phyloP scores from a whole-genome alignment of 2,113 vertebrate species.

The Microtus pennsylvanicus region DNA sequence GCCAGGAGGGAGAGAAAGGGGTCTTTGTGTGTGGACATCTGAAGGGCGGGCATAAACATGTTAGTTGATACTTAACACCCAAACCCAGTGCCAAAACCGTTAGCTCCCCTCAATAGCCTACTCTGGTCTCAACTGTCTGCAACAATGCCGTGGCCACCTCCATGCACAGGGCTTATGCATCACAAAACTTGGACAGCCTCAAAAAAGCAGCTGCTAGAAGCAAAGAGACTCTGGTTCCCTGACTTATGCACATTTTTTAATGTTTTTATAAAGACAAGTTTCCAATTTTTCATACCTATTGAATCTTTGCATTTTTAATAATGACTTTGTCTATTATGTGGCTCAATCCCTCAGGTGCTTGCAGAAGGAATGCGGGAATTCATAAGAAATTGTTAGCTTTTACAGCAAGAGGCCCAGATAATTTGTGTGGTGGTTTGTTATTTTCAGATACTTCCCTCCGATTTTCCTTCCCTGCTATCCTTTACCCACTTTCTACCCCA shows the following conservation, averaged over 20 bases:
- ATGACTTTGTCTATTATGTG: slow-evolving; percentile 84
- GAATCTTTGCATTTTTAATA: slow-evolving; percentile 87
- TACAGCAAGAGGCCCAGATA: slow-evolving; percentile 82
- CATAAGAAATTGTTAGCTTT: slow-evolving; percentile 85
- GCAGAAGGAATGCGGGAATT: slow-evolving; percentile 79
- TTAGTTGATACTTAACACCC: slow-evolving; percentile 91
- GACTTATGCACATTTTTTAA: slow-evolving; percentile 86
- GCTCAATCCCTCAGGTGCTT: slow-evolving; percentile 82
- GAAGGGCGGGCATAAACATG: slow-evolving; percentile 90
- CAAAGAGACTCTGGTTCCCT: slow-evolving; percentile 87
- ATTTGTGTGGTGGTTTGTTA: slow-evolving; percentile 87
- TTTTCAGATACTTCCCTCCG: slow-evolving; percentile 80
- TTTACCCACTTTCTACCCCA: slow-evolving; percentile 82
- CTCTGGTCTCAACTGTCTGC: slow-evolving; percentile 87
- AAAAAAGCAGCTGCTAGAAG: slow-evolving; percentile 88
- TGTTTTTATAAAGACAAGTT: slow-evolving; percentile 86
- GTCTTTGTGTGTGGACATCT: slow-evolving; percentile 90
- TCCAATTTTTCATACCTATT: slow-evolving; percentile 78
- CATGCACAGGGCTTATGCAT: slow-evolving; percentile 86
- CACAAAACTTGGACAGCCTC: slow-evolving; percentile 87
- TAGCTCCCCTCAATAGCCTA: slow-evolving; percentile 88
- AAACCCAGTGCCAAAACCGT: slow-evolving; percentile 90
- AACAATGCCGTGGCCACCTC: slow-evolving; percentile 87
- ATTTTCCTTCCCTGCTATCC: slow-evolving; percentile 86
- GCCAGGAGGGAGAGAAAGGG: slow-evolving; percentile 89